phyloP scores from a whole-genome alignment of 53 echinoderm and acorn worm species.

The Zoroaster sp. region DNA sequence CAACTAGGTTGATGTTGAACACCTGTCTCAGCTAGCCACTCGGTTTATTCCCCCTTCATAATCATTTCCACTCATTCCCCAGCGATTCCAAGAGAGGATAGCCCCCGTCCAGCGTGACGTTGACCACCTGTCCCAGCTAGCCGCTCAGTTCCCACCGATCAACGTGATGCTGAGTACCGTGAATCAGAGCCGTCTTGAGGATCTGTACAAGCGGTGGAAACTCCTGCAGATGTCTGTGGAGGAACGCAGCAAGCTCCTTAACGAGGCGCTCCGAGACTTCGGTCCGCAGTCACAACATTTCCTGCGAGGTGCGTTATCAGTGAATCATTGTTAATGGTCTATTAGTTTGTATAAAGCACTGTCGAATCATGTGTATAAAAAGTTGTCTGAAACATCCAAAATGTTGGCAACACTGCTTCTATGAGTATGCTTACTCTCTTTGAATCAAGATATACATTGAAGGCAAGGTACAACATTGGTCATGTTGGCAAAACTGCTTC shows the following conservation, averaged over 20 bases:
- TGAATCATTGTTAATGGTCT: no score
- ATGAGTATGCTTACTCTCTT: no score
- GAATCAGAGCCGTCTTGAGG: constrained; percentile 83
- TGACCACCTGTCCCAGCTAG: constrained; percentile 78
- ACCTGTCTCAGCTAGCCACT: constrained; percentile 73
- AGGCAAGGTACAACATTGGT: no score
- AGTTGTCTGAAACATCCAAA: no score
- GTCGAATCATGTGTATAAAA: no score
- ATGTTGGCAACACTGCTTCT: no score
- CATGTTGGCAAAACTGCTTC: no score
- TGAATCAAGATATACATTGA: no score
- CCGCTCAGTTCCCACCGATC: constrained; percentile 77
- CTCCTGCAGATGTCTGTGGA: constrained; percentile 77
- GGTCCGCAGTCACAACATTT: constrained; percentile 98
- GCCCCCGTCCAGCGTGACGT: constrained; percentile 86
- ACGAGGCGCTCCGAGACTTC: constrained; percentile 91
- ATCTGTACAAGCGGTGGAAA: constrained; percentile 80
- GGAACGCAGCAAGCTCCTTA: constrained; percentile 74
- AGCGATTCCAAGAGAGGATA: constrained; percentile 90
- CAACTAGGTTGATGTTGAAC: constrained; percentile 85
- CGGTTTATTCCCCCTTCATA: no score
- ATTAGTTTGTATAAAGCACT: no score
- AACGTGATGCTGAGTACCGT: constrained; percentile 79
- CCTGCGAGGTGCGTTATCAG: constrained; percentile 84
- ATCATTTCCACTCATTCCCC: background rate